These are phyloP conservation scores for Eilema depressum DNA, from an alignment of 2,888 invertebrate species.

Conservation along the genomic window DNA sequence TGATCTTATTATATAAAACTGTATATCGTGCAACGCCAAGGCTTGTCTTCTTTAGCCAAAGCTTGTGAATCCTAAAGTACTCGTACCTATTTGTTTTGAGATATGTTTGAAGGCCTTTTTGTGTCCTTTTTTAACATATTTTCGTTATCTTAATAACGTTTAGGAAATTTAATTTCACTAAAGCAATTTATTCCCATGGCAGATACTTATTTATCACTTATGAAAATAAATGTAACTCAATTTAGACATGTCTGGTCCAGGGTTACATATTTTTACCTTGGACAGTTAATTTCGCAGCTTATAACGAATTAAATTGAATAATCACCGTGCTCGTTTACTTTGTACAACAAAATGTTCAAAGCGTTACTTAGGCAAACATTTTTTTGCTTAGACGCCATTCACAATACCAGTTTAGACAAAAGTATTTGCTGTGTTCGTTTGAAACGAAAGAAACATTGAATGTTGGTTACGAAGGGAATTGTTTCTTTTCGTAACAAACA, in stretches of 20 bases:
- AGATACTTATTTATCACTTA: constrained; percentile 1
- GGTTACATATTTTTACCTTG: background rate
- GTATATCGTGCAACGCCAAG: too few relatives aligned
- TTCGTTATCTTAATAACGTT: background rate
- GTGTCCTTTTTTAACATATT: background rate
- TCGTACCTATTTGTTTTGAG: too few relatives aligned
- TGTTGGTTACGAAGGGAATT: background rate
- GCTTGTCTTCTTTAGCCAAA: too few relatives aligned
- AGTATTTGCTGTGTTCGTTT: background rate
- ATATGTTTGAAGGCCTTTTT: background rate
- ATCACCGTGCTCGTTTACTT: constrained; percentile 7
- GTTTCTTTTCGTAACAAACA: background rate
- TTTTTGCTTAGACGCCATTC: background rate
- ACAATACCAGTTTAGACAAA: background rate
- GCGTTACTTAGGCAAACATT: background rate
- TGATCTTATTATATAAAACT: too few relatives aligned
- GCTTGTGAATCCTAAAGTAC: too few relatives aligned
- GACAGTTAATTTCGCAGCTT: background rate
- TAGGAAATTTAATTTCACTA: background rate
- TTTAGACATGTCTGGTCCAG: background rate
- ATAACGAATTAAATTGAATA: background rate
- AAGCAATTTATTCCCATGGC: background rate
- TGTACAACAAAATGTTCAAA: background rate
- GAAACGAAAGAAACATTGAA: background rate
- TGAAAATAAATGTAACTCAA: background rate